Percentiles rank a stretch among this genome's conserved stretches.
Conservation (phyloP, 2,797 vertebrate genomes). For the Tenualosa ilisha region DNA sequence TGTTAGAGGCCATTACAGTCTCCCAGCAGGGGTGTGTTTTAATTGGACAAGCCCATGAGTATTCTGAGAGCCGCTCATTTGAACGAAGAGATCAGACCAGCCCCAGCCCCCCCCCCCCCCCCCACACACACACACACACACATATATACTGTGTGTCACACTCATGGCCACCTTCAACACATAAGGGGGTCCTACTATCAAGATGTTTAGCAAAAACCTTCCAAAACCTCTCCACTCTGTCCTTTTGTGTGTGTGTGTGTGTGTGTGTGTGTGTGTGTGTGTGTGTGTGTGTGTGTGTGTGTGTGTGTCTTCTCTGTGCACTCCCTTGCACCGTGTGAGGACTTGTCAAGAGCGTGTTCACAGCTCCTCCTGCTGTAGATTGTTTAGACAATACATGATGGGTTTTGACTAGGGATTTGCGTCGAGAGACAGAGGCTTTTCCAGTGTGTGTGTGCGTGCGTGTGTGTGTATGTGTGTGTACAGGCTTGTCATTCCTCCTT, state of each 20-base stretch:
- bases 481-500: background rate
- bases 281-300: conserved; percentile 42
- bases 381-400: conserved; percentile 65
- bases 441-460: conserved; percentile 24
- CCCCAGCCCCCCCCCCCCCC: background rate
- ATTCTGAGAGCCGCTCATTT: conserved; percentile 69
- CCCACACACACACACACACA: conserved; percentile 63
- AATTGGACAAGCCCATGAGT: conserved; percentile 78
- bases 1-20: conserved; percentile 43
- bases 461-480: background rate
- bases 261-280: conserved; percentile 18
- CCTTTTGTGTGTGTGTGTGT: background rate
- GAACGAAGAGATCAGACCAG: conserved; percentile 62
- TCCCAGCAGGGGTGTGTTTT: conserved; percentile 75
- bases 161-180: conserved; percentile 15
- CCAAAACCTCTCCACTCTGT: background rate
- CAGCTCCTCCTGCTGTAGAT: conserved; percentile 53
- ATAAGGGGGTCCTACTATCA: background rate
- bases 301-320: background rate
- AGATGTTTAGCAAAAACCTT: conserved; percentile 9
- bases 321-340: conserved; percentile 48
- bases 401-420: conserved; percentile 67
- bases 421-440: conserved; percentile 58
- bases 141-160: conserved; percentile 50
- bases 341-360: conserved; percentile 61